Evolutionary conservation across 1,140 invertebrate species (phyloP).

Genomic region (Zaprionus capensis): DNA sequence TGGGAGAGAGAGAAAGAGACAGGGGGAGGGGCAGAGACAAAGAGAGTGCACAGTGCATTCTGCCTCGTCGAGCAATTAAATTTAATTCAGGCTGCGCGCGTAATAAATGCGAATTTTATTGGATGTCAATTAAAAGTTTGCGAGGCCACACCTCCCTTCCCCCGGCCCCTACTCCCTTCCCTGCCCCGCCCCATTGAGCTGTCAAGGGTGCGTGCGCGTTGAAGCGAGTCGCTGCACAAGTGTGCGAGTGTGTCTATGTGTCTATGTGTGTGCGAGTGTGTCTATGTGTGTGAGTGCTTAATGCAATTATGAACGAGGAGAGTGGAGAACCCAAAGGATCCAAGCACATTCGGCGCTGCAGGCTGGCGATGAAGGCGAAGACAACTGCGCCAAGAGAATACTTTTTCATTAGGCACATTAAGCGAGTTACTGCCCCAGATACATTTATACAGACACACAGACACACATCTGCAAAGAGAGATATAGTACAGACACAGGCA

Average conservation of each 20-base stretch:
- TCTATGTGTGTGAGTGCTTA: constrained; percentile 64
- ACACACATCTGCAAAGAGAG: not conserved
- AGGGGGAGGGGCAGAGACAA: not conserved
- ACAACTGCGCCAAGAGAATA: constrained; percentile 2
- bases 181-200: not conserved
- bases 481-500: not conserved
- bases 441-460: not conserved
- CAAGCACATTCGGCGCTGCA: constrained; percentile 16
- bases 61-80: constrained; percentile 66
- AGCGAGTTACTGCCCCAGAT: constrained; percentile 23
- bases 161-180: not conserved
- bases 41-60: constrained; percentile 15
- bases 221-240: constrained; percentile 21
- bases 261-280: constrained; percentile 22
- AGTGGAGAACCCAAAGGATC: constrained; percentile 7
- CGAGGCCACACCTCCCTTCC: constrained; percentile 43
- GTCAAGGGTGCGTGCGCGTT: constrained; percentile 42
- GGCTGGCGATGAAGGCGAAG: not conserved
- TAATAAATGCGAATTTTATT: constrained; percentile 81
- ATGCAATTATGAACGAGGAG: constrained; percentile 62
- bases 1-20: no score
- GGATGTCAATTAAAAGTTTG: constrained; percentile 82
- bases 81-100: constrained; percentile 65
- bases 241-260: constrained; percentile 39
- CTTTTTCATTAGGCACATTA: constrained; percentile 40